phyloP scores from a whole-genome alignment of 2,888 invertebrate genomes.

The Spatulosminthurus flaviceps region DNA sequence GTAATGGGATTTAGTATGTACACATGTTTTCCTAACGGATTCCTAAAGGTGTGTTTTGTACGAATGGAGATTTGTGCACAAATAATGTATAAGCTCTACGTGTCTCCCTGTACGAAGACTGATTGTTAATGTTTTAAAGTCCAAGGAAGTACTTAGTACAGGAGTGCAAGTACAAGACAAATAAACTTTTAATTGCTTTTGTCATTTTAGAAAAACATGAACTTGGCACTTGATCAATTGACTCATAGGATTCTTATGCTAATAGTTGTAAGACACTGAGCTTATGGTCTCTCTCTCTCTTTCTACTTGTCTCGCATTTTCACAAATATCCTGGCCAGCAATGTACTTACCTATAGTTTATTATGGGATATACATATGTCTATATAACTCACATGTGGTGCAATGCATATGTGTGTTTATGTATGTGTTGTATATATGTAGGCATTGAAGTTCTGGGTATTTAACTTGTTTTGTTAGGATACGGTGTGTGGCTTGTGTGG shows the following conservation, averaged over 20 bases:
- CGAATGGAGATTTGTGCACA: too few species aligned
- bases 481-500: too few species aligned
- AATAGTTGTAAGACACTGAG: conserved; percentile 10
- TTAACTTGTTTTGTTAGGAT: background rate
- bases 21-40: conserved; percentile 13
- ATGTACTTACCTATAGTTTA: too few species aligned
- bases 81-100: too few species aligned
- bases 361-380: too few species aligned
- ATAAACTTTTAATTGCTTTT: conserved; percentile 30
- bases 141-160: conserved; percentile 13
- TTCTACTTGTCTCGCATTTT: background rate
- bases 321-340: too few species aligned
- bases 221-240: conserved; percentile 34
- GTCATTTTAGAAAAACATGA: conserved; percentile 21
- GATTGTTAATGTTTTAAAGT: background rate
- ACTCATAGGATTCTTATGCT: conserved; percentile 29
- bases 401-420: too few species aligned
- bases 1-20: background rate
- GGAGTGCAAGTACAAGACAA: conserved; percentile 18
- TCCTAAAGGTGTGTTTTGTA: conserved; percentile 2
- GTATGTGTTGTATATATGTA: too few species aligned
- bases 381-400: too few species aligned
- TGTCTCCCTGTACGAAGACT: conserved; percentile 1
- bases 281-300: background rate
- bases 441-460: background rate